Evolutionary conservation across 2,888 invertebrate genomes (phyloP).

Genomic region (Sarcophaga variegata): DNA sequence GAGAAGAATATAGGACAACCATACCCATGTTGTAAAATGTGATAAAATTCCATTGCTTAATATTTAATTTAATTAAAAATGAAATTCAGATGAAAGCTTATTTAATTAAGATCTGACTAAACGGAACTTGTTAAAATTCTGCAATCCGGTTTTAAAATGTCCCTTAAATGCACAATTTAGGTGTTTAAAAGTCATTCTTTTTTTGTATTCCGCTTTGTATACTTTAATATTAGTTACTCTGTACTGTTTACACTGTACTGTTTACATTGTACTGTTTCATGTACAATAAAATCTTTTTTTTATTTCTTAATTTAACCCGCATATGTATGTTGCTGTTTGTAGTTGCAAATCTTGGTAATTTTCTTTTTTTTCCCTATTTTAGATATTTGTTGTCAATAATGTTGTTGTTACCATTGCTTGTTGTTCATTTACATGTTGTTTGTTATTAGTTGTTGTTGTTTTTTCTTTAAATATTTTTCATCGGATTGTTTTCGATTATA

Average conservation of each 20-base stretch:
- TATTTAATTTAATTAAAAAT: too few relatives aligned
- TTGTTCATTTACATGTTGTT: neutral
- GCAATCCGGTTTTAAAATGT: too few relatives aligned
- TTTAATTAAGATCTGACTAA: too few relatives aligned
- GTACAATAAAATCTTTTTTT: neutral
- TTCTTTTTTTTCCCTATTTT: neutral
- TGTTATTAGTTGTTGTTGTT: neutral
- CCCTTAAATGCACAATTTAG: too few relatives aligned
- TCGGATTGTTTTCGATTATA: conserved; percentile 12
- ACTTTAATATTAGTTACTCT: conserved; percentile 2
- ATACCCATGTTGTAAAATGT: too few relatives aligned
- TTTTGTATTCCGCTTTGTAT: neutral
- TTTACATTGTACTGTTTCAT: neutral
- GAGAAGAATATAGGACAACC: too few relatives aligned
- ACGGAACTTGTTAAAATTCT: too few relatives aligned
- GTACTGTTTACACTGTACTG: neutral
- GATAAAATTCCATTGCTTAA: too few relatives aligned
- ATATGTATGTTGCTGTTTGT: conserved; percentile 27
- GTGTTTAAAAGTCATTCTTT: neutral
- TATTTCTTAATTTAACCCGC: conserved; percentile 27
- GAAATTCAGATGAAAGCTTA: too few relatives aligned
- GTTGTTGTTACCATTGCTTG: neutral
- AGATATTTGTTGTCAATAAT: neutral
- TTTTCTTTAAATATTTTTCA: neutral
- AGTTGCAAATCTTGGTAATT: conserved; percentile 2